Percentiles rank a stretch among this genome's conserved stretches.
phyloP scores from a whole-genome alignment of 2,797 vertebrate species.

The Phataginus tetradactyla region DNA sequence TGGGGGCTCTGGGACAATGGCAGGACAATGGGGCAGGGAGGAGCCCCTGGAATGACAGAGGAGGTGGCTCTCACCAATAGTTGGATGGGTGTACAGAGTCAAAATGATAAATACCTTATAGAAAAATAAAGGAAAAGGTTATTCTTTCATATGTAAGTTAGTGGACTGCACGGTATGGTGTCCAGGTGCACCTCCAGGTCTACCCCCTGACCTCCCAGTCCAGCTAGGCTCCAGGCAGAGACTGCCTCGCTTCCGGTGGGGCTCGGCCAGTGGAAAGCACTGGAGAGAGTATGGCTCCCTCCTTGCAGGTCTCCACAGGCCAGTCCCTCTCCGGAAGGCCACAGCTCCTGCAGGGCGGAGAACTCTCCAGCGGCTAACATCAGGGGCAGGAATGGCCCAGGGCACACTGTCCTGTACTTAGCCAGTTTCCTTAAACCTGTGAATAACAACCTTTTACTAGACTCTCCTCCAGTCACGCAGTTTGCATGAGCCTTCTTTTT shows the following conservation, averaged over 20 bases:
- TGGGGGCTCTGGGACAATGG: neutral
- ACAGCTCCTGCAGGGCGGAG: accelerated
- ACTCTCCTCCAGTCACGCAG: neutral
- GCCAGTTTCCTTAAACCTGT: neutral
- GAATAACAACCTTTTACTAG: neutral
- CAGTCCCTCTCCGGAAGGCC: neutral
- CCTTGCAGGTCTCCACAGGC: neutral
- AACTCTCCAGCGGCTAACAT: no score
- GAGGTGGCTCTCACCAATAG: no score
- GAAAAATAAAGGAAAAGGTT: neutral
- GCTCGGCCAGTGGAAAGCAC: neutral
- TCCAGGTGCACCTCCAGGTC: neutral
- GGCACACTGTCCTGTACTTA: neutral
- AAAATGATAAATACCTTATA: neutral
- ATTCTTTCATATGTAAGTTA: neutral
- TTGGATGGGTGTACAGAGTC: neutral
- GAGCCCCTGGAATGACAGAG: neutral
- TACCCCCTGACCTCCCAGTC: no score
- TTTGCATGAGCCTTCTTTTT: neutral
- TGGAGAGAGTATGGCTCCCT: neutral
- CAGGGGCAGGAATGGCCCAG: neutral
- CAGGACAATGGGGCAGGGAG: neutral
- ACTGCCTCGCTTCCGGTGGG: neutral
- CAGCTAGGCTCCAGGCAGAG: neutral
- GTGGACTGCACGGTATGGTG: no score